Percentiles rank a stretch among this genome's conserved stretches.
These are phyloP conservation scores for Etheostoma cragini DNA, from an alignment of 2,113 vertebrate genomes.

Conservation along the genomic window DNA sequence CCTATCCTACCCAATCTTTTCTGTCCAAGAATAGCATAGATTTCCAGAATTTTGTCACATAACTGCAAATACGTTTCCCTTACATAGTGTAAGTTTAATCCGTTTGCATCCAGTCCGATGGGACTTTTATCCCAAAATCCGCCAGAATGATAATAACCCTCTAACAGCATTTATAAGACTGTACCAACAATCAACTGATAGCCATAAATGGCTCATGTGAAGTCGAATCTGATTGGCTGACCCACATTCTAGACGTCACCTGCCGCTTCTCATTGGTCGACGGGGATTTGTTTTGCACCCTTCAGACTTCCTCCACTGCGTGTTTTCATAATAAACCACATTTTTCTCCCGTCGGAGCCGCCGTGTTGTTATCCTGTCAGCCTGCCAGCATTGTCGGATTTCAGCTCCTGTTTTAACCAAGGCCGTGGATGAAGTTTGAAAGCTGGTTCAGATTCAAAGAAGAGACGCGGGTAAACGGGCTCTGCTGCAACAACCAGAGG, in stretches of 20 bases:
- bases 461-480: slow-evolving; percentile 33
- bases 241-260: slow-evolving; percentile 66
- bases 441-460: neutral
- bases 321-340: slow-evolving; percentile 81
- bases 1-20: neutral
- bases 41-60: neutral
- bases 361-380: slow-evolving; percentile 20
- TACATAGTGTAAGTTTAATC: neutral
- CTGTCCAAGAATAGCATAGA: neutral
- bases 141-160: slow-evolving; percentile 20
- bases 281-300: slow-evolving; percentile 74
- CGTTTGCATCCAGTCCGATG: neutral
- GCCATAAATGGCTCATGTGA: slow-evolving; percentile 54
- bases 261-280: slow-evolving; percentile 71
- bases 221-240: slow-evolving; percentile 74
- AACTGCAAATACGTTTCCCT: neutral
- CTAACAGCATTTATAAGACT: slow-evolving; percentile 18
- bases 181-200: slow-evolving; percentile 32
- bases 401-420: slow-evolving; percentile 8
- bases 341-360: slow-evolving; percentile 48
- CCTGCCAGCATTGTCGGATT: slow-evolving; percentile 18
- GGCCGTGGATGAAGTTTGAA: neutral
- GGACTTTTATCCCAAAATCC: neutral
- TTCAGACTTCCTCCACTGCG: slow-evolving; percentile 73
- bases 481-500: slow-evolving; percentile 11